These are phyloP conservation scores for Acropternis orthonyx DNA, from an alignment of 2,797 vertebrate genomes.

Conservation along the genomic window DNA sequence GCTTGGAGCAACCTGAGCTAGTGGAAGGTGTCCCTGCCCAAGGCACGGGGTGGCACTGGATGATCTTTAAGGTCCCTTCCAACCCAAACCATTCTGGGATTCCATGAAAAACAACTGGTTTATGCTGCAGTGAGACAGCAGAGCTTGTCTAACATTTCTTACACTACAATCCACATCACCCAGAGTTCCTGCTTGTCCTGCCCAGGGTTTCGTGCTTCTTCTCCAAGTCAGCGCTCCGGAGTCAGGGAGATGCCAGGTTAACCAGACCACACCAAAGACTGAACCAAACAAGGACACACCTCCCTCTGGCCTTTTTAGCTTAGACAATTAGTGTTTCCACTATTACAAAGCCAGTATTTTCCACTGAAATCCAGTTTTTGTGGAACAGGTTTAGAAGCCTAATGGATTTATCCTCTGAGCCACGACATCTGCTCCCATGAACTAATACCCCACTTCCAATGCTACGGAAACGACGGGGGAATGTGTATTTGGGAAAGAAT, in stretches of 20 bases:
- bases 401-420: not conserved
- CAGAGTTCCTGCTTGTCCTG: not conserved
- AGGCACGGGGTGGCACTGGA: not conserved
- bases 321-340: not conserved
- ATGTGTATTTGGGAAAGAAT: not conserved
- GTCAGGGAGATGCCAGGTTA: not conserved
- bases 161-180: rapidly evolving
- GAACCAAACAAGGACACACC: not conserved
- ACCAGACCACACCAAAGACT: rapidly evolving
- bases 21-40: not conserved
- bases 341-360: not conserved
- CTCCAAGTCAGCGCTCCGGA: rapidly evolving
- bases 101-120: rapidly evolving
- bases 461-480: not conserved
- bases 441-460: not conserved
- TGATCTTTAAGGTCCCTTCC: not conserved
- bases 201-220: not conserved
- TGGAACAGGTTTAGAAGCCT: not conserved
- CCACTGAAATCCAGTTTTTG: not conserved
- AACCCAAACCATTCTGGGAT: rapidly evolving
- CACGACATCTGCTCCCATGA: not conserved
- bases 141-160: not conserved
- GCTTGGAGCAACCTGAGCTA: rapidly evolving
- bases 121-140: rapidly evolving
- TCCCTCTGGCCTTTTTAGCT: not conserved